phyloP scores from a whole-genome alignment of 2,113 vertebrate genomes.

The Aix galericulata region DNA sequence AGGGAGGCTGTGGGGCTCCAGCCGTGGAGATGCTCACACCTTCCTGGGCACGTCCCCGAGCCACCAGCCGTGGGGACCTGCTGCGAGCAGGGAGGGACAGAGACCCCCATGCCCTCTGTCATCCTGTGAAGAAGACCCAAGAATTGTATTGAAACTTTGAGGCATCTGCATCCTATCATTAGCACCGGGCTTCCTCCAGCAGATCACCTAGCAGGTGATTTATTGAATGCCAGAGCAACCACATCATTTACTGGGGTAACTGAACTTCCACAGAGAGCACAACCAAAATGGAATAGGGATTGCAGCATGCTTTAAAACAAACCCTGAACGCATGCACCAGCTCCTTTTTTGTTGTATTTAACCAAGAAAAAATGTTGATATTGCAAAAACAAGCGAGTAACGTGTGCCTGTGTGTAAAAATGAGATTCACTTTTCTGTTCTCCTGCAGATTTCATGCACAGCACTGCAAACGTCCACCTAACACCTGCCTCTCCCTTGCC shows the following conservation, averaged over 20 bases:
- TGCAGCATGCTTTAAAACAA: neutral
- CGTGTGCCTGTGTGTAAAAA: no score
- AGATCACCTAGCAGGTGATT: neutral
- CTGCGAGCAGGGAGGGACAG: neutral
- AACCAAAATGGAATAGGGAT: neutral
- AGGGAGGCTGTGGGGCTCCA: neutral
- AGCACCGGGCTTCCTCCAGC: neutral
- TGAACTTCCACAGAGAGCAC: neutral
- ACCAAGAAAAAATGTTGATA: neutral
- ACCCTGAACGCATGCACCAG: neutral
- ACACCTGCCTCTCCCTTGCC: neutral
- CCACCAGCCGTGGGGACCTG: no score
- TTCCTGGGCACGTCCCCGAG: accelerated
- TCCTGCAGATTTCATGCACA: neutral
- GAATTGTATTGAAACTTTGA: neutral
- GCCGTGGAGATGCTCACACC: neutral
- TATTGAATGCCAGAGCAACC: neutral
- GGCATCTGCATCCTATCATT: neutral
- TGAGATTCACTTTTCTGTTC: neutral
- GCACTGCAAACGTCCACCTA: no score
- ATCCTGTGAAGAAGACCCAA: neutral
- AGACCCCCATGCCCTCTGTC: neutral
- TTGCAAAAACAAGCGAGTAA: neutral
- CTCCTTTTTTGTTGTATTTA: no score
- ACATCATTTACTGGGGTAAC: neutral